A percentile compares a stretch with the other conserved stretches of the same genome.
phyloP scores from a whole-genome alignment of 2,888 invertebrate species.

The Platypus cylindrus region DNA sequence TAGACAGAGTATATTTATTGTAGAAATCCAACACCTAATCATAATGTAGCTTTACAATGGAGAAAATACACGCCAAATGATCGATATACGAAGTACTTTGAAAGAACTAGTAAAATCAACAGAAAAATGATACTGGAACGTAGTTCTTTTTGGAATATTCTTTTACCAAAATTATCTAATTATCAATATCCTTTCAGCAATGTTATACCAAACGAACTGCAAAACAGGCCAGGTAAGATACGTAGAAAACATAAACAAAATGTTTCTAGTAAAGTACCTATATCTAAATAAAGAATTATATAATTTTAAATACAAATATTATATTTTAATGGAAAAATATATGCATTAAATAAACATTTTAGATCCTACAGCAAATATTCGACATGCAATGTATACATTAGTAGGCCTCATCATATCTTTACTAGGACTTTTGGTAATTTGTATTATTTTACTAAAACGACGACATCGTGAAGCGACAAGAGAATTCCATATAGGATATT shows the following conservation, averaged over 20 bases:
- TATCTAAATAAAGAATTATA: neutral
- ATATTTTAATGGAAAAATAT: constrained; percentile 7
- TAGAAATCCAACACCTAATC: constrained; percentile 45
- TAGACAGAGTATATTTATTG: constrained; percentile 11
- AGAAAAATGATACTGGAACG: constrained; percentile 18
- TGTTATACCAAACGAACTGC: constrained; percentile 24
- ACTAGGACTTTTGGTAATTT: constrained; percentile 38
- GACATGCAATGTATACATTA: constrained; percentile 49
- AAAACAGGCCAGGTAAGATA: constrained; percentile 26
- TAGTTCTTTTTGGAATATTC: constrained; percentile 35
- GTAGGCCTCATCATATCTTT: constrained; percentile 42
- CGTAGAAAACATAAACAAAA: neutral
- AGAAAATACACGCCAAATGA: constrained; percentile 42
- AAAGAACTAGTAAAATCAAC: constrained; percentile 11
- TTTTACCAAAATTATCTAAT: constrained; percentile 30
- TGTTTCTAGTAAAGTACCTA: neutral
- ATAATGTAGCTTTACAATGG: constrained; percentile 43
- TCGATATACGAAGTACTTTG: constrained; percentile 39
- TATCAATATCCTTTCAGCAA: constrained; percentile 17
- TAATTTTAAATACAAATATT: too few species aligned
- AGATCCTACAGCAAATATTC: constrained; percentile 37
- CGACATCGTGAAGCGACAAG: constrained; percentile 30
- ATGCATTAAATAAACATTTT: too few species aligned
- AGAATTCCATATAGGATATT: constrained; percentile 24
- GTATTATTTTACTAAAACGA: constrained; percentile 40